phyloP scores from a whole-genome alignment of 2,113 vertebrate species.

The Neodontobutis hainanensis region DNA sequence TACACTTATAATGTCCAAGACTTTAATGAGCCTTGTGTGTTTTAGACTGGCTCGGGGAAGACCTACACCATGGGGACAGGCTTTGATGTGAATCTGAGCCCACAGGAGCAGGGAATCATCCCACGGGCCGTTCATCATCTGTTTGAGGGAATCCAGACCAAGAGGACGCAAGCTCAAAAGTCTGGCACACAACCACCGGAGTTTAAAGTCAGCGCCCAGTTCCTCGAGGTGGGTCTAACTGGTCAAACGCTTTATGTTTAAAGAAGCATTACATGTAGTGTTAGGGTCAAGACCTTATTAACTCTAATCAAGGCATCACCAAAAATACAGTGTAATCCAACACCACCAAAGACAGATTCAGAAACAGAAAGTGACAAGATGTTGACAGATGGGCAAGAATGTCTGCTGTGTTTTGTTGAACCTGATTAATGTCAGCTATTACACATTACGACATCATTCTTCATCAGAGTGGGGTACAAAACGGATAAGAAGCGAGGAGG shows the following conservation, averaged over 20 bases:
- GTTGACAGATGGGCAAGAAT: constrained; percentile 66
- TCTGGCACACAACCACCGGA: constrained; percentile 80
- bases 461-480: constrained; percentile 40
- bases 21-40: neutral
- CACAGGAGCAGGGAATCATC: constrained; percentile 91
- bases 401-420: constrained; percentile 54
- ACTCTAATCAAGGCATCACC: no score
- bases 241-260: neutral
- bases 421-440: constrained; percentile 65
- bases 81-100: constrained; percentile 82
- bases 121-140: constrained; percentile 91
- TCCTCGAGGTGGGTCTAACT: constrained; percentile 87
- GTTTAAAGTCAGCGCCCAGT: constrained; percentile 99
- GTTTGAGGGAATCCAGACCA: constrained; percentile 87
- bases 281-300: no score
- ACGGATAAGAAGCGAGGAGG: constrained; percentile 40
- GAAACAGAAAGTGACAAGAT: constrained; percentile 63
- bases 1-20: no score
- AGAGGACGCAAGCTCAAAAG: constrained; percentile 77
- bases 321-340: no score
- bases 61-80: constrained; percentile 97
- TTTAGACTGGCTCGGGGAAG: constrained; percentile 93
- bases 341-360: neutral
- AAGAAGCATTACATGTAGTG: no score
- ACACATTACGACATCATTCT: constrained; percentile 62